Percentiles rank a stretch among this genome's conserved stretches.
Conservation (phyloP, 2,113 vertebrate genomes). For the Sakesphorus luctuosus region DNA sequence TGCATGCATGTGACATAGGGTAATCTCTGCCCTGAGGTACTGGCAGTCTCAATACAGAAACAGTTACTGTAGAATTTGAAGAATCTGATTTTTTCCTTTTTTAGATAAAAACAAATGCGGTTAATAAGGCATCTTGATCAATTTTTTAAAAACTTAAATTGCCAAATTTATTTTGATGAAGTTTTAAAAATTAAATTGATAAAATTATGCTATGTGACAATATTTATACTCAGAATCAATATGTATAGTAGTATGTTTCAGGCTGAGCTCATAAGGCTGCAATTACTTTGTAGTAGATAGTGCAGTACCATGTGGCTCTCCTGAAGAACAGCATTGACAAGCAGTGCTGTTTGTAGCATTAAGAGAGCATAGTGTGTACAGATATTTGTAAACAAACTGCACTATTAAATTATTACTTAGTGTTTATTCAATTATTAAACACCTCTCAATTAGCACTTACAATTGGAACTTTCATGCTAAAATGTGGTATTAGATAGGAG, state of each 20-base stretch:
- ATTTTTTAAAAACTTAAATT: constrained; percentile 24
- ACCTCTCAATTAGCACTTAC: constrained; percentile 7
- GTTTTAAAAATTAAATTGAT: constrained; percentile 40
- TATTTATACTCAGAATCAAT: constrained; percentile 51
- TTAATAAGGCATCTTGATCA: constrained; percentile 36
- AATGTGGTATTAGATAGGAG: neutral
- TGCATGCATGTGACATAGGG: neutral
- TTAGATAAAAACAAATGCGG: neutral
- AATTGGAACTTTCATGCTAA: neutral
- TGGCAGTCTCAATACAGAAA: neutral
- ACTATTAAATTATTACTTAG: constrained; percentile 25
- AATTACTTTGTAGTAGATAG: neutral
- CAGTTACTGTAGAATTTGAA: neutral
- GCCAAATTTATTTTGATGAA: constrained; percentile 47
- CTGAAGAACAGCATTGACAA: neutral
- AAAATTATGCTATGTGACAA: neutral
- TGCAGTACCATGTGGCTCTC: neutral
- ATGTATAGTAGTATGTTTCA: neutral
- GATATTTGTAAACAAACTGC: neutral
- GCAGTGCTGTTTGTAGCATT: neutral
- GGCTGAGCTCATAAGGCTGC: neutral
- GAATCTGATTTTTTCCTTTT: neutral
- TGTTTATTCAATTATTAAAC: constrained; percentile 42
- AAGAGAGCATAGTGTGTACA: neutral
- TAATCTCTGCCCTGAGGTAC: neutral